Base-by-base conservation (phyloP, 2,797 vertebrate species). In the Avahi laniger region DNA sequence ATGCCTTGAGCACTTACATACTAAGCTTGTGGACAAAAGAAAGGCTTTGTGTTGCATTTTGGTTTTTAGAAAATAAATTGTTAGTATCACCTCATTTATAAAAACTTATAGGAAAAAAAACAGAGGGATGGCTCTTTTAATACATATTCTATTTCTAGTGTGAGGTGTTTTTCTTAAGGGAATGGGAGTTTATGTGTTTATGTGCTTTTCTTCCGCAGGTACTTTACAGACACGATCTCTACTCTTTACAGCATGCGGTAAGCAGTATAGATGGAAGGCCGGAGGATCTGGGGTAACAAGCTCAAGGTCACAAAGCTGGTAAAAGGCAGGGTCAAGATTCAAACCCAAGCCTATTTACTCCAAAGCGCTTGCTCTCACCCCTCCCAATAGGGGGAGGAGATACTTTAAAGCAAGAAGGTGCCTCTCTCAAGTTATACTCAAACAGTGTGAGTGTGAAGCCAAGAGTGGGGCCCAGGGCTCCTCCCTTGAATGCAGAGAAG, bases 41-140 rank as follows among this genome's bases (percentile, higher is more conserved):
- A 81, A 87, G 15, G 46, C 33, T 73, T 84, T 76, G 3, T 9
- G 78, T 35, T 92, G 41, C 2, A 79, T 57, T 88, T 86, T 79
- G 30, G 9, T 69, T 95, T 89, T 46, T 67, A 93, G 88, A 94
- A 92, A 80, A 93, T 52, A 95, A 95, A 72, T 38, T 80, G 28
- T 89, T 83, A 88, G 18, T 28, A 89, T 82, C 38, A 59, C 26
- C 54, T 83, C 69, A 48, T 59, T 50, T 72, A 93, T 89, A 83
- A 88, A 73, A 75, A 9, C 24, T 38, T 46, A 43, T 73, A 86
- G 54, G 7, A 54, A 91, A 48, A 69, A 57, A 87, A 84, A 52
- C 46, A 96, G 69, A 84, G 22, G 72, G 30, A 78, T 75, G 6
- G 8, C 18, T 91, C 18, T 79, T 83, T 65, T 54, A 72, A 63